Evolutionary conservation across 2,113 vertebrate species (phyloP).

Genomic region (Peromyscus californicus): DNA sequence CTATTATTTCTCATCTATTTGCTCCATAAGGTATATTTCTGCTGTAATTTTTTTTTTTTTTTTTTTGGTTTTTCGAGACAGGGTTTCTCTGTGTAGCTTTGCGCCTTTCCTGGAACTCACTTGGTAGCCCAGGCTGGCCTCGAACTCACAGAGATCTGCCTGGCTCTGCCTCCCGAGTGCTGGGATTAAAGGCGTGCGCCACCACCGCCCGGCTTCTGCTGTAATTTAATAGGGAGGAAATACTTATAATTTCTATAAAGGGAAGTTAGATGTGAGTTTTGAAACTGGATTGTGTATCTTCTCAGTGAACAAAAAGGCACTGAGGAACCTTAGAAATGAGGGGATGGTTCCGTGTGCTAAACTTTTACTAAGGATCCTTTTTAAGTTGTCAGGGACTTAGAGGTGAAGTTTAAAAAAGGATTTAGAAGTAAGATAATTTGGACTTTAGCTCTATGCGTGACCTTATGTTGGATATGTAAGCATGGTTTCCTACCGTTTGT

Average conservation of each 20-base stretch:
- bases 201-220: no score
- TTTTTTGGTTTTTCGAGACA: no score
- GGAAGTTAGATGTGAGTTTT: not conserved
- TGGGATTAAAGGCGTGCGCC: no score
- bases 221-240: not conserved
- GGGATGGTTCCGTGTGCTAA: not conserved
- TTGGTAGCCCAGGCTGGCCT: no score
- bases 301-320: not conserved
- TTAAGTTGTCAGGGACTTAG: not conserved
- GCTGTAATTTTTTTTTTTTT: not conserved
- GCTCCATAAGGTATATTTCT: constrained; percentile 6
- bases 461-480: not conserved
- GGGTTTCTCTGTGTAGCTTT: no score
- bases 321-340: not conserved
- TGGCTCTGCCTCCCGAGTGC: no score
- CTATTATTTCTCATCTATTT: not conserved
- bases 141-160: no score
- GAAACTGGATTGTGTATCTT: not conserved
- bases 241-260: not conserved
- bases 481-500: not conserved
- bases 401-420: not conserved
- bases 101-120: no score
- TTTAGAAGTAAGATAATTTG: not conserved
- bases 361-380: not conserved
- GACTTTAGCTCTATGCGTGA: not conserved